Conservation (phyloP, 2,113 vertebrate species). For the Zeus faber region DNA sequence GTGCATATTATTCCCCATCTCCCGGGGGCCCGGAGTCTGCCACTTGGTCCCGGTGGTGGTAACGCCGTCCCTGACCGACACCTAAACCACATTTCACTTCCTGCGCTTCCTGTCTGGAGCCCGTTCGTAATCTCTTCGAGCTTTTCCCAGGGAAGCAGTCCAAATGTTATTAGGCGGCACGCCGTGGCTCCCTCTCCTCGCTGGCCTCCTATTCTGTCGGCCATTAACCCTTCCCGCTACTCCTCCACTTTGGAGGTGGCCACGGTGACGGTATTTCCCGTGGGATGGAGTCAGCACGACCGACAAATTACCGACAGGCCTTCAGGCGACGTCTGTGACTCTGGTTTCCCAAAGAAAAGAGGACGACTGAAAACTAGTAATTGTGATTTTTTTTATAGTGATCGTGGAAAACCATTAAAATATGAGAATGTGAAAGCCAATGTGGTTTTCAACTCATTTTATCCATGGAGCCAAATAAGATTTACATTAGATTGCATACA, state of each 20-base stretch:
- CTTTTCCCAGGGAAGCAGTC: slow-evolving; percentile 1
- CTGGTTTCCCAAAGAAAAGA: too few relatives aligned
- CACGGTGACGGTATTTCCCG: slow-evolving; percentile 4
- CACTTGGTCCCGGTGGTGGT: too few relatives aligned
- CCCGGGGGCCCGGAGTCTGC: too few relatives aligned
- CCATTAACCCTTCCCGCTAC: slow-evolving; percentile 22
- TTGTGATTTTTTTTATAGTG: too few relatives aligned
- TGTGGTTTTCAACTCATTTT: too few relatives aligned
- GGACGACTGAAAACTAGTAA: neutral
- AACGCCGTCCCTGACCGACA: neutral
- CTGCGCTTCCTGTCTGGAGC: neutral
- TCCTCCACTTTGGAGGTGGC: too few relatives aligned
- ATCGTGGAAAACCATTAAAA: too few relatives aligned
- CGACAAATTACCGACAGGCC: neutral
- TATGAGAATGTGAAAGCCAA: too few relatives aligned
- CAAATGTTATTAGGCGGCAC: slow-evolving; percentile 9
- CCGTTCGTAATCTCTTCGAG: neutral
- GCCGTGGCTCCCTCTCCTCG: neutral
- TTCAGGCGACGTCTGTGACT: too few relatives aligned
- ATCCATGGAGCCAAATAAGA: too few relatives aligned
- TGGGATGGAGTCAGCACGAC: neutral
- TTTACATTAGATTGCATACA: too few relatives aligned
- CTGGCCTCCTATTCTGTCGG: neutral
- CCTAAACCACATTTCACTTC: neutral
- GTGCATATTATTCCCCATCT: too few relatives aligned